Evolutionary conservation across 2,113 vertebrate species (phyloP).

Genomic region (Silurus meridionalis): DNA sequence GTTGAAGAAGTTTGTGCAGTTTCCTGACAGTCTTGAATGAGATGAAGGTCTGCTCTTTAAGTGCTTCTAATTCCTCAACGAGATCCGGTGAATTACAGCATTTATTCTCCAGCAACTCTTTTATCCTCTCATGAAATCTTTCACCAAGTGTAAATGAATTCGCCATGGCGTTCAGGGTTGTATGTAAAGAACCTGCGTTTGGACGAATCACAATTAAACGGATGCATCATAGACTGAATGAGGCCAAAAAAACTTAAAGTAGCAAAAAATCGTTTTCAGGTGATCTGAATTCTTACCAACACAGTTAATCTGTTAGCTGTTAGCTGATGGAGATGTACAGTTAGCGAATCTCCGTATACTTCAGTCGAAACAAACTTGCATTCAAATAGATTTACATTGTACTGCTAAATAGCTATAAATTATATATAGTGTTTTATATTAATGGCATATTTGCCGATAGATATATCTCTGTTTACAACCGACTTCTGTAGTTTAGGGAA

Average conservation of each 20-base stretch:
- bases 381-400: background rate
- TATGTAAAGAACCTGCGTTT: background rate
- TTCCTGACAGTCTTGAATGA: slow-evolving; percentile 71
- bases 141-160: slow-evolving; percentile 70
- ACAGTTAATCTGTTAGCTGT: background rate
- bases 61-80: slow-evolving; percentile 61
- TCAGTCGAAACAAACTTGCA: background rate
- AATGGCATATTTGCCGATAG: background rate
- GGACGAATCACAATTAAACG: background rate
- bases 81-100: slow-evolving; percentile 55
- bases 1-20: slow-evolving; percentile 69
- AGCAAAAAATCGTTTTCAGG: no score
- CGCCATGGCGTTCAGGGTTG: slow-evolving; percentile 62
- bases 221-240: background rate
- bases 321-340: background rate
- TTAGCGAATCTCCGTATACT: background rate
- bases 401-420: background rate
- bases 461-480: background rate
- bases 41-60: slow-evolving; percentile 56
- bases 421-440: background rate
- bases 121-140: slow-evolving; percentile 59
- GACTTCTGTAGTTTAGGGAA: background rate
- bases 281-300: background rate
- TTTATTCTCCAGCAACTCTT: slow-evolving; percentile 54
- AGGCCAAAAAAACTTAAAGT: background rate